Base-by-base conservation (phyloP, 2,888 invertebrate genomes). In the Gerris lacustris region DNA sequence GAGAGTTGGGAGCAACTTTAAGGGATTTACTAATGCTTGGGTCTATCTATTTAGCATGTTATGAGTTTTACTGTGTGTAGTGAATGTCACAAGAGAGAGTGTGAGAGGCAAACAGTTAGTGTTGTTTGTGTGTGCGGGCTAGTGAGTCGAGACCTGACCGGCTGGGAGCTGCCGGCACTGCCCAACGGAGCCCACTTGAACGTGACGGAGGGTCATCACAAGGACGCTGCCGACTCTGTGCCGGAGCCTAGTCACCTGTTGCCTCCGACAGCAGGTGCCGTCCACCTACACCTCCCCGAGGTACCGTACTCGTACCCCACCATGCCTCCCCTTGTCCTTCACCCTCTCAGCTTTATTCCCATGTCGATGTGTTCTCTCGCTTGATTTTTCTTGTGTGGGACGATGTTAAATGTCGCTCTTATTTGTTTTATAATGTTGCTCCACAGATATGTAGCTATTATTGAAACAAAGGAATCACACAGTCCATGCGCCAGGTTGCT, bases 161-260 rank as follows among this genome's bases (percentile, higher is more conserved):
- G 74, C 18, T 73, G 71, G 68, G 73, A 74, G 63, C 69, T 74
- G 44, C 74, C 74, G 6, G 47, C 72, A 7, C 67, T 74, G 7
- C 44, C 67, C 4, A n/a, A 31, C 43, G 9, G 43, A 11, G 6
- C 7, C 2, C 74, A 74, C 62, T 67, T 74, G 11, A 69, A 70
- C 67, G 70, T 74, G 69, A 74, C 72, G 63, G 44, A 45, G 9
- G 44, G 74, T 72, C 73, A 64, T 72, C 74, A 55, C 74, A 64
- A 64, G 64, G 64, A 64, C 11, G 9, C n/a, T 64, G 18, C 73
- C 6, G 74, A 73, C 43, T 71, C 73, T n/a, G 74, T 73, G 15
- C 74, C 74, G 6, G 72, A 72, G 11, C 69, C 73, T 43, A 71
- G 72, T 17, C 74, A 74, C 69, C 72, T 74, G n/a, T 70, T 74